These are phyloP conservation scores for Halichondria panicea DNA, from an alignment of 37 sponge, comb jelly and placozoan genomes.

Conservation along the genomic window DNA sequence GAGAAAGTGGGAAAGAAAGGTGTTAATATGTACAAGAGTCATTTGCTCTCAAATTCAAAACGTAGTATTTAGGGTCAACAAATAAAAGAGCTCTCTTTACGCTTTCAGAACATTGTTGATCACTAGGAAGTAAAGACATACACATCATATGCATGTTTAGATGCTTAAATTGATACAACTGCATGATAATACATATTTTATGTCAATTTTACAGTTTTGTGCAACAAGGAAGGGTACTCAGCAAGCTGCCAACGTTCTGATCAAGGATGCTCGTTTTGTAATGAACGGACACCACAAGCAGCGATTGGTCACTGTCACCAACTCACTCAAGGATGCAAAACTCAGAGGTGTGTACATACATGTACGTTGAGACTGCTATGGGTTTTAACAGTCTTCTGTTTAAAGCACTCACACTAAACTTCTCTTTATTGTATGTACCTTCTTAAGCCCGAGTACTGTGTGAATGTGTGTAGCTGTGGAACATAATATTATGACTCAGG, in stretches of 20 bases:
- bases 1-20: no score
- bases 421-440: no score
- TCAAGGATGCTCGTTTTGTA: constrained; percentile 90
- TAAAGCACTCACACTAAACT: no score
- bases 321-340: constrained; percentile 80
- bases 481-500: background rate
- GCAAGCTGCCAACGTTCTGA: constrained; percentile 88
- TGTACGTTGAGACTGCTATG: no score
- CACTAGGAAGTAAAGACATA: no score
- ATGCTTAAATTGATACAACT: background rate
- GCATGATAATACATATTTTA: background rate
- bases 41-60: no score
- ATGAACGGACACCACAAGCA: constrained; percentile 73
- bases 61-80: no score
- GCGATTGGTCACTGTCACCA: constrained; percentile 55
- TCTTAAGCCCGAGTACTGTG: no score
- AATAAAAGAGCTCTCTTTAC: no score
- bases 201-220: constrained; percentile 91
- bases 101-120: background rate
- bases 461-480: background rate
- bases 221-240: constrained; percentile 94
- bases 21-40: no score
- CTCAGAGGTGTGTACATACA: constrained; percentile 78
- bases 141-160: background rate
- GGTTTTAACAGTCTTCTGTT: no score